Evolutionary conservation across 2,113 vertebrate species (phyloP), one percentile per base, ranked within the genome.

Genomic region (Solea senegalensis): DNA sequence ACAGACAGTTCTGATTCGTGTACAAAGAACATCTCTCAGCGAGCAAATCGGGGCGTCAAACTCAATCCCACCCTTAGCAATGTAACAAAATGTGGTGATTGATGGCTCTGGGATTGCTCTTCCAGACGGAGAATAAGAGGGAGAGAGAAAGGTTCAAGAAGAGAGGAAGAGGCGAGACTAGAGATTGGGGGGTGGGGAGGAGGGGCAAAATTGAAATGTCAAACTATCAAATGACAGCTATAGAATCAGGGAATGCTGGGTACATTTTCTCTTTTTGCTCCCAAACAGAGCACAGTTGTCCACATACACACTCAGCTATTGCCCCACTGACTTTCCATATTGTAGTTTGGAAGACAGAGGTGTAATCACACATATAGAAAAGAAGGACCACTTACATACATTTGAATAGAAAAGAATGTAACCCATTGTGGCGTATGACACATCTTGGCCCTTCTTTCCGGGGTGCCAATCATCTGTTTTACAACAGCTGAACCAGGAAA

Each of bases 181-280:
- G 44, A 9, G 44, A 48, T 14, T 5, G 49, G n/a, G 11, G n/a
- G 57, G 40, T 14, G 14, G 49, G n/a, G 11, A 50, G 57, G 40
- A 58, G 70, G 78, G 78, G 60, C 69, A 85, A 89, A 91, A 91
- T 90, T 90, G 86, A 91, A 90, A 89, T 89, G 89, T 91, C 89
- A 91, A 85, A 89, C 84, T 80, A 85, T 78, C 76, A 84, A 89
- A 91, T 82, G 85, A 87, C 41, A 78, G 80, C 84, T 86, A 85
- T 84, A 77, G 57, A 84, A 75, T 76, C 44, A 69, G 78, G 84
- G 74, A 87, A 84, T 62, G 78, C 81, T 75, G 76, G 46, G 76
- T 81, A 83, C 84, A 86, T 80, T 79, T 74, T 81, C 76, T 74
- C 64, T 74, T 49, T 68, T 79, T 78, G 81, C 77, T 76, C 63